Base-by-base conservation (phyloP, 2,113 vertebrate genomes). In the Coptodon rendalli region DNA sequence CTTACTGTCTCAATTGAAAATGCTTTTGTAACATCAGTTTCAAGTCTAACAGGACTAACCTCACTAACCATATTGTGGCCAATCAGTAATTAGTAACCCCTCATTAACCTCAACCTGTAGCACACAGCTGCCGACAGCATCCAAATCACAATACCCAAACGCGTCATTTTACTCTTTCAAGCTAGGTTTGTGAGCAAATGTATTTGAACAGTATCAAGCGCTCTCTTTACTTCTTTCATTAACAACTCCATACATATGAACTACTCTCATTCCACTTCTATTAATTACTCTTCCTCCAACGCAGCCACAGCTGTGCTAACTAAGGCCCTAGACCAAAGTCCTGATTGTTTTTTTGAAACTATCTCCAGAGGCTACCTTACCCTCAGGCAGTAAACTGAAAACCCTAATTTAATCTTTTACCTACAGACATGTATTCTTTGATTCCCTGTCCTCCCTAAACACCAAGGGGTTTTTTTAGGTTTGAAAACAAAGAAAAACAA, bases 381-480 rank as follows among this genome's bases (percentile, higher is more conserved):
- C 89, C 88, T 54, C 38, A 78, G 91, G 90, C 82, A 36, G 68
- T 14, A 45, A 86, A 85, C 66, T 84, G 66, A 93, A 89, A 81
- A 45, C 63, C 48, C 80, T 84, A 82, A 93, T 92, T 87, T 89
- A 89, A 90, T 89, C 36, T 87, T 88, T 89, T 80, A 92, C 90
- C 88, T 90, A 22, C 84, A 80, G 88, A 80, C 71, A 76, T 84
- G 89, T 86, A 91, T 80, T 53, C 89, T 90, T 93, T 92, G 87
- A 94, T 90, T 92, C 81, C 11, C 54, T 52, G 27, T 73, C 43
- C 66, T 86, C 81, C 73, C 82, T 12, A 76, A 80, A 40, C 81
- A 38, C 76, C 84, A 81, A 80, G 59, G 31, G 14, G 0, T 57
- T 22, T 36, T 61, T 52, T 52, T 31, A 31, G 73, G 40, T 85